Base-by-base conservation (phyloP, 1,140 invertebrate genomes). In the Drosophila asahinai region DNA sequence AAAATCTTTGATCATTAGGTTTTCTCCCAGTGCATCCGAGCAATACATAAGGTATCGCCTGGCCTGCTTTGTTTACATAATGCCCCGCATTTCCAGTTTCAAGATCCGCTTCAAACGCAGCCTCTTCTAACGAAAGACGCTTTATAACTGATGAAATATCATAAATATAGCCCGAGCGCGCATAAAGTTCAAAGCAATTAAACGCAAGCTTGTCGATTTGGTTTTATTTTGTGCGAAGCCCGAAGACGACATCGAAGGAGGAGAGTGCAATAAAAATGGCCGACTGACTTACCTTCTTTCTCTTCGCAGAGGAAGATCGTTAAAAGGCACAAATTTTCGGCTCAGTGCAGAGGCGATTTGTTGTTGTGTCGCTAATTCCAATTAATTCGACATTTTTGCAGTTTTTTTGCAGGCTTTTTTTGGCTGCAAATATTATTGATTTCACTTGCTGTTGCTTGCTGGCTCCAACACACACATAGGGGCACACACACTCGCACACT, bases 251-350 rank as follows among this genome's bases (percentile, higher is more conserved):
- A 38, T 14, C 33, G 40, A 25, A 48, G 48, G 61, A 43, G 48
- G 36, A 86, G 77, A 68, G 30, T 68, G 55, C 64, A 89, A 90
- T 81, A 51, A 90, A 89, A 79, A 90, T 89, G 84, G 84, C 83
- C 51, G 83, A 89, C 86, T 90, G 79, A 89, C 86, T 90, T 90
- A 90, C 86, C 86, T 76, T 87, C 52, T 72, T 57, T 73, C 47
- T 49, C 49, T 55, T 68, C 66, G 19, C 63, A 63, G 36, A 42
- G 17, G 74, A 77, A 77, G 74, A 77, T 73, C 45, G 55, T 43
- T 38, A 38, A 77, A 77, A 68, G 55, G 51, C 74, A 77, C 63
- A 61, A n/a, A 30, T 55, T 60, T 58, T 73, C 45, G 33, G 33
- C 67, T 55, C 43, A 72, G 57, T 55, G 66, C 43, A 70, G 49